Percentiles rank a stretch among this genome's conserved stretches.
Evolutionary conservation across 2,888 invertebrate genomes (phyloP).

Genomic region (Lasiommata megera): DNA sequence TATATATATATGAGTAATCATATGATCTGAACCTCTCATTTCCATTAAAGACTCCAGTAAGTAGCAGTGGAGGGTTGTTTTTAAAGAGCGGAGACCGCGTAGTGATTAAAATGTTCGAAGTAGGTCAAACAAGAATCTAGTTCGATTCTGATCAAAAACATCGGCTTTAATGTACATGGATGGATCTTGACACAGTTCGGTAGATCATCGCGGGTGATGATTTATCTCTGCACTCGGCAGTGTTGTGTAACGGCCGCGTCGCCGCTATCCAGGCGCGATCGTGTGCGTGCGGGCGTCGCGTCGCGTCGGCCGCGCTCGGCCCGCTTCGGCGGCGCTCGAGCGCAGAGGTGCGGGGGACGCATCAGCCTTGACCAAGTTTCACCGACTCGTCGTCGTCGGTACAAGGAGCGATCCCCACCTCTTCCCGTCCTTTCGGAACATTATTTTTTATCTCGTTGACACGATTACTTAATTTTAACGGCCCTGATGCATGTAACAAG

Average conservation of each 20-base stretch:
- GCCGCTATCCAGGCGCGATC: slow-evolving; percentile 64
- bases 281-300: slow-evolving; percentile 54
- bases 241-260: slow-evolving; percentile 67
- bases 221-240: slow-evolving; percentile 63
- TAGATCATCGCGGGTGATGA: slow-evolving; percentile 68
- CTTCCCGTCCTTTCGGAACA: slow-evolving; percentile 69
- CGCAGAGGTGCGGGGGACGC: slow-evolving; percentile 51
- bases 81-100: neutral
- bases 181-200: slow-evolving; percentile 75
- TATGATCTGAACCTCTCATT: too few relatives aligned
- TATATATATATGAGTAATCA: too few relatives aligned
- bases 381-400: slow-evolving; percentile 66
- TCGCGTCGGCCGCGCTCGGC: slow-evolving; percentile 58
- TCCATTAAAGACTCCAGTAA: too few relatives aligned
- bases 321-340: slow-evolving; percentile 47
- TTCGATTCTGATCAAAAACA: slow-evolving; percentile 29
- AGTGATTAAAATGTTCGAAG: neutral
- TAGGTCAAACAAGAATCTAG: slow-evolving; percentile 34
- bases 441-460: slow-evolving; percentile 61
- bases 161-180: slow-evolving; percentile 39
- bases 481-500: slow-evolving; percentile 58
- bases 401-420: slow-evolving; percentile 78
- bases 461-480: slow-evolving; percentile 68
- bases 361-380: slow-evolving; percentile 80
- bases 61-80: neutral